Evolutionary conservation across 2,888 invertebrate species (phyloP), one percentile per base, ranked within the genome.

Genomic region (Cephus pygmeus): DNA sequence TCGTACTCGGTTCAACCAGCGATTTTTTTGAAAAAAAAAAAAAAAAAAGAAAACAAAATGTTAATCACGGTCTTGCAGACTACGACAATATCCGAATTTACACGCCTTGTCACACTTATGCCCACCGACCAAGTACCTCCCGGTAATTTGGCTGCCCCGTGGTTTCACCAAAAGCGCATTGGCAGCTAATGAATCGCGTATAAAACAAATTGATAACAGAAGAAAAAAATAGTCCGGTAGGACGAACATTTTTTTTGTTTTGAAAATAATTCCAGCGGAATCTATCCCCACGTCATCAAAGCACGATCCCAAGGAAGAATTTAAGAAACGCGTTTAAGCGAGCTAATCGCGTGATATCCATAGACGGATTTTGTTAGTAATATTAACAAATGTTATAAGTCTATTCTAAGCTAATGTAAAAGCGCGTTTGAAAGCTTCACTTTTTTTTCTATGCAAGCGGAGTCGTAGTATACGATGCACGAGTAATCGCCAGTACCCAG

Each of bases 51-150:
- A 33, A 36, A 36, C 15, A 12, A 36, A 36, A 15, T 36, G 1
- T 23, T 23, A 15, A 15, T 56, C 56, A 56, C 23, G 23, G 23
- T 56, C 23, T 15, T 36, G 69, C 73, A 73, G 79, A 79, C 74
- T 69, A 73, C 76, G 30, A 31, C 12, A 31, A 71, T 71, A 71
- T 71, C 34, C 71, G 71, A 71, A 84, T 80, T 85, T 82, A 86
- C 87, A 90, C 88, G 88, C 89, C 91, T 91, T 91, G 91, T 91
- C 91, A 91, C 91, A 91, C 91, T 91, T 90, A 89, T 86, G 83
- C 87, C 85, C 81, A 88, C 88, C 88, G 88, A 86, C 88, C 84
- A 88, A 88, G 87, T 86, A 84, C 85, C 88, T 85, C 86, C 77
- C 71, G 71, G 56, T 56, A 23, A 9, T 56, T 9, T 56, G 23